A percentile compares a stretch with the other conserved stretches of the same genome.
Conservation (phyloP, 2,888 invertebrate species). For the Halocaridina rubra region DNA sequence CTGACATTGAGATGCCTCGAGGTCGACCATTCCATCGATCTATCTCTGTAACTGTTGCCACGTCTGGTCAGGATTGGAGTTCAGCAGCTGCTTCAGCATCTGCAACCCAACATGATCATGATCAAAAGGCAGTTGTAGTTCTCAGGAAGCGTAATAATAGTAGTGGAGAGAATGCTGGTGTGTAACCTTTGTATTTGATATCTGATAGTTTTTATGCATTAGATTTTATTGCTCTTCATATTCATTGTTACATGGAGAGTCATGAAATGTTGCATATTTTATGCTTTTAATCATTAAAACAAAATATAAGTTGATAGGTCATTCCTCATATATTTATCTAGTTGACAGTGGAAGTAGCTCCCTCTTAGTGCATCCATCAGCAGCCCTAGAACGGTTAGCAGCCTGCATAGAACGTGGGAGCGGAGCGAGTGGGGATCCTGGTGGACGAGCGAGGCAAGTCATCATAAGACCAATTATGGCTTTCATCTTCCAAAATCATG, state of each 20-base stretch:
- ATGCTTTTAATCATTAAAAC: too few species aligned
- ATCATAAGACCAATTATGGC: slow-evolving; percentile 82
- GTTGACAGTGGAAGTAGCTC: slow-evolving; percentile 74
- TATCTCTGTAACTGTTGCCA: slow-evolving; percentile 80
- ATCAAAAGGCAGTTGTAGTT: slow-evolving; percentile 68
- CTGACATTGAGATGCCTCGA: slow-evolving; percentile 60
- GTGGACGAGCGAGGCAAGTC: slow-evolving; percentile 47
- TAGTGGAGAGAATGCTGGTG: slow-evolving; percentile 75
- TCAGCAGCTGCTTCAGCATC: slow-evolving; percentile 57
- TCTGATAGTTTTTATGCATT: too few species aligned
- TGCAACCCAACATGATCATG: slow-evolving; percentile 54
- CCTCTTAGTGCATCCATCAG: slow-evolving; percentile 88
- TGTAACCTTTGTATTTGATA: too few species aligned
- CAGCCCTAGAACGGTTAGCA: slow-evolving; percentile 84
- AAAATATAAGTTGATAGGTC: too few species aligned
- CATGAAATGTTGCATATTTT: too few species aligned
- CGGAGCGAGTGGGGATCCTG: slow-evolving; percentile 64
- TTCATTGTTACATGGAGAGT: too few species aligned
- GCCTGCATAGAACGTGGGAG: slow-evolving; percentile 75
- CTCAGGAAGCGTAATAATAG: slow-evolving; percentile 79
- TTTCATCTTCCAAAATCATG: slow-evolving; percentile 87
- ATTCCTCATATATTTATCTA: neutral
- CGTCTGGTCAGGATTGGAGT: slow-evolving; percentile 63
- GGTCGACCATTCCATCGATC: slow-evolving; percentile 83
- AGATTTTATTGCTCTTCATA: too few species aligned